Conservation (phyloP, 1,140 invertebrate genomes). For the Diorhabda elongata region DNA sequence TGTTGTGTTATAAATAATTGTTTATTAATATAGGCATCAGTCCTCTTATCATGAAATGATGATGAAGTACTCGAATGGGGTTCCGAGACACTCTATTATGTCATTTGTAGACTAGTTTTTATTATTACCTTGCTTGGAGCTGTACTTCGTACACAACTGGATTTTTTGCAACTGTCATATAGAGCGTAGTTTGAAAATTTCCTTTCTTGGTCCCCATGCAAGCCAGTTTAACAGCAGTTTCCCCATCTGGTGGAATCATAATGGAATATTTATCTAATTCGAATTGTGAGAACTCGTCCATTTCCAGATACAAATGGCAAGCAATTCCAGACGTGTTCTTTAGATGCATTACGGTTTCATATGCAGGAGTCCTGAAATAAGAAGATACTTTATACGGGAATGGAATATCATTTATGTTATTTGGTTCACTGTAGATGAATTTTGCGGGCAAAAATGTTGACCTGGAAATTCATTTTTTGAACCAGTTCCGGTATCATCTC, state of each 20-base stretch:
- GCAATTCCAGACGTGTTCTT: not conserved
- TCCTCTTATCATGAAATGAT: no score
- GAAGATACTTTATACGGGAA: no score
- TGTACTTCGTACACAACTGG: slow-evolving; percentile 32
- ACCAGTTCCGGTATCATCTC: no score
- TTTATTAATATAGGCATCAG: no score
- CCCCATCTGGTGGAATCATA: slow-evolving; percentile 21
- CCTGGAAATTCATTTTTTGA: no score
- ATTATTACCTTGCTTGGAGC: slow-evolving; percentile 19
- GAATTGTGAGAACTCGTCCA: slow-evolving; percentile 16
- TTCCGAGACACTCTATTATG: no score
- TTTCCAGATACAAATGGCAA: not conserved
- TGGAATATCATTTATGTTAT: no score
- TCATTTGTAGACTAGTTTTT: no score
- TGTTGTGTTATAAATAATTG: no score
- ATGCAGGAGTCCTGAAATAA: slow-evolving; percentile 1
- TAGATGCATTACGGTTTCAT: not conserved
- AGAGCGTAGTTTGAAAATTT: slow-evolving; percentile 22
- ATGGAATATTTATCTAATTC: slow-evolving; percentile 13
- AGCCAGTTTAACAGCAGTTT: slow-evolving; percentile 16
- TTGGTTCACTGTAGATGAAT: no score
- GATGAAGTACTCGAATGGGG: no score
- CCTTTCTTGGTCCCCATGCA: slow-evolving; percentile 25
- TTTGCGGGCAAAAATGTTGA: no score
- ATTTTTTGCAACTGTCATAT: slow-evolving; percentile 38